Evolutionary conservation across 2,888 invertebrate species (phyloP).

Genomic region (Lepidochrysops patricia): DNA sequence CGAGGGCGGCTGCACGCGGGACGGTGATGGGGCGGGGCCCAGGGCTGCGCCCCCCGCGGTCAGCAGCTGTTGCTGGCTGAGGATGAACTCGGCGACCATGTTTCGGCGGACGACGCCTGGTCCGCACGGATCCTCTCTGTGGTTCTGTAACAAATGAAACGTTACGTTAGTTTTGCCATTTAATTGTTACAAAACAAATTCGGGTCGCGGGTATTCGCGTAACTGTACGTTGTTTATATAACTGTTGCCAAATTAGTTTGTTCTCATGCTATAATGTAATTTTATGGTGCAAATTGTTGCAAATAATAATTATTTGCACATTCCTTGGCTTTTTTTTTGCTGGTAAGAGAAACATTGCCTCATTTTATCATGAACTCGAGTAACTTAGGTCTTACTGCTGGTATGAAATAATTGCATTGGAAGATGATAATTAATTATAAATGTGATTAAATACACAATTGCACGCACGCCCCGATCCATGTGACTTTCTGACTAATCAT

Average conservation of each 20-base stretch:
- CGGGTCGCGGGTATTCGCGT: conserved; percentile 56
- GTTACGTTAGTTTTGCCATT: conserved; percentile 44
- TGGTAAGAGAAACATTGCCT: background rate
- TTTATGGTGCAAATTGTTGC: conserved; percentile 13
- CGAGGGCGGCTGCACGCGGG: conserved; percentile 51
- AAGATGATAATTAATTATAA: background rate
- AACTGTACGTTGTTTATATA: conserved; percentile 60
- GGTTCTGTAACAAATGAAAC: conserved; percentile 63
- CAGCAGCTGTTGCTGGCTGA: conserved; percentile 78
- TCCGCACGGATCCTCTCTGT: conserved; percentile 66
- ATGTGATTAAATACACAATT: background rate
- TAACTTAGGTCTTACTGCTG: too few relatives aligned
- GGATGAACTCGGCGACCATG: conserved; percentile 91
- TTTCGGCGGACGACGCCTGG: conserved; percentile 77
- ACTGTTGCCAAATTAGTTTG: conserved; percentile 52
- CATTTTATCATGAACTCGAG: too few relatives aligned
- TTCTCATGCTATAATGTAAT: conserved; percentile 55
- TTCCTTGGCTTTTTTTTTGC: background rate
- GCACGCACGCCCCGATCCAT: conserved; percentile 22
- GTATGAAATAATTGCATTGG: background rate
- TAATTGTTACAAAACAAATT: conserved; percentile 53
- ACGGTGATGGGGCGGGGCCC: conserved; percentile 50
- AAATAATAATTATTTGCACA: background rate
- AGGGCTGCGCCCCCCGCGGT: conserved; percentile 49
- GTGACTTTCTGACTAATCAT: conserved; percentile 25